Evolutionary conservation across 2,797 vertebrate genomes (phyloP), one percentile per base, ranked within the genome.

Genomic region (Uromys caudimaculatus): DNA sequence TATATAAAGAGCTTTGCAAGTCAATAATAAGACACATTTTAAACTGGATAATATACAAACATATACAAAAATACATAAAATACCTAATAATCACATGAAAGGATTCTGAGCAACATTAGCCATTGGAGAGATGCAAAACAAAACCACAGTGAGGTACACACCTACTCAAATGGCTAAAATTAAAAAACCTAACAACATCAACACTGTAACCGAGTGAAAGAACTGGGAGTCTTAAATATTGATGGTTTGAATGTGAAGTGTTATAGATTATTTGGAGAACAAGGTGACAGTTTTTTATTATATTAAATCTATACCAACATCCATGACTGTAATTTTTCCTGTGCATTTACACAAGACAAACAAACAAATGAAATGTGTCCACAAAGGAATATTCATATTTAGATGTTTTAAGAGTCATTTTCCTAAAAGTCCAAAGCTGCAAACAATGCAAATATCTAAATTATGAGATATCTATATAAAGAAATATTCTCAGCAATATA

Each of bases 261-360:
- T 23, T 32, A 56, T 12, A 78, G 69, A 19, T 35, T 73, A 93
- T 79, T 47, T 79, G 38, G 50, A 97, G n/a, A 87, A 91, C 16
- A 52, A 56, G 24, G 71, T 76, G 47, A 89, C 27, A n/a, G 32
- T 52, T 89, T 79, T 77, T 76, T 83, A 52, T 62, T 54, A 87
- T 79, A 35, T 62, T 84, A 94, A 95, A 71, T 64, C 29, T 87
- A 35, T 81, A 90, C 17, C 88, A 82, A 91, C 16, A 12, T 50
- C 7, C 19, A 86, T 56, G 50, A 58, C 50, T 89, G 17, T 60
- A 82, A 89, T 87, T 64, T 91, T 67, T 44, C 12, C 73, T 44
- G 76, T 24, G 27, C 75, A 89, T 78, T 91, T 91, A 93, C n/a
- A 83, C 21, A 93, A 95, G 35, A 91, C 32, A 82, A 89, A 93